A percentile compares a stretch with the other conserved stretches of the same genome.
Evolutionary conservation across 2,113 vertebrate species (phyloP).

Genomic region (Pseudorhombus dupliciocellatus): DNA sequence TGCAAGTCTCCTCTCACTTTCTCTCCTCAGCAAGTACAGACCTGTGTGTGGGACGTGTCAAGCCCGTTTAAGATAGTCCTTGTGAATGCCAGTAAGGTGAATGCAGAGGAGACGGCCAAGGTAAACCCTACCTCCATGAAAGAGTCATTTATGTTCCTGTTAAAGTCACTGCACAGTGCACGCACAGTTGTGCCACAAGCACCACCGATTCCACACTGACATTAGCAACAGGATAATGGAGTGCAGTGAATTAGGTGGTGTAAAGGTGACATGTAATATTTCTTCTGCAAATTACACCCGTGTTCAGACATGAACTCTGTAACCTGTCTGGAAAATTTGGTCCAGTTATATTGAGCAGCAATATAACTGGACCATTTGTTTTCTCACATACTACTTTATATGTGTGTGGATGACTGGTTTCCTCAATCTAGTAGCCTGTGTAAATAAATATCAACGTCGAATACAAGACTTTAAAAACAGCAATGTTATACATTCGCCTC

Average conservation of each 20-base stretch:
- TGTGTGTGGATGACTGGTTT: too few relatives aligned
- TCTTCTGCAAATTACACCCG: background rate
- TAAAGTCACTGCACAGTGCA: background rate
- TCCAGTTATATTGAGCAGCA: too few relatives aligned
- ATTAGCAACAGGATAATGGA: too few relatives aligned
- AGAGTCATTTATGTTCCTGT: background rate
- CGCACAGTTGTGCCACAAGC: too few relatives aligned
- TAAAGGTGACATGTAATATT: background rate
- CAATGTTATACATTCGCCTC: background rate
- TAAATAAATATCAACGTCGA: background rate
- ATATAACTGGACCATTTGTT: background rate
- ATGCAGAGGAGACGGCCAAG: slow-evolving; percentile 95
- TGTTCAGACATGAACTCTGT: too few relatives aligned
- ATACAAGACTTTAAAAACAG: background rate
- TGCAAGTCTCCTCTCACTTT: slow-evolving; percentile 31
- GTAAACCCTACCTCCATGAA: slow-evolving; percentile 74
- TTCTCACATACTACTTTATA: too few relatives aligned
- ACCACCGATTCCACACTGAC: too few relatives aligned
- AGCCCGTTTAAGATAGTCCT: slow-evolving; percentile 88
- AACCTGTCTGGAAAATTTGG: too few relatives aligned
- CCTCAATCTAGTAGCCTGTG: too few relatives aligned
- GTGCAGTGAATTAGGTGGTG: background rate
- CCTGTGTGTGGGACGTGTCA: slow-evolving; percentile 90
- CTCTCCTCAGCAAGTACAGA: slow-evolving; percentile 77
- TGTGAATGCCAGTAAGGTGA: slow-evolving; percentile 92